Evolutionary conservation across 2,888 invertebrate genomes (phyloP), one percentile per base, ranked within the genome.

Genomic region (Euproctis similis): DNA sequence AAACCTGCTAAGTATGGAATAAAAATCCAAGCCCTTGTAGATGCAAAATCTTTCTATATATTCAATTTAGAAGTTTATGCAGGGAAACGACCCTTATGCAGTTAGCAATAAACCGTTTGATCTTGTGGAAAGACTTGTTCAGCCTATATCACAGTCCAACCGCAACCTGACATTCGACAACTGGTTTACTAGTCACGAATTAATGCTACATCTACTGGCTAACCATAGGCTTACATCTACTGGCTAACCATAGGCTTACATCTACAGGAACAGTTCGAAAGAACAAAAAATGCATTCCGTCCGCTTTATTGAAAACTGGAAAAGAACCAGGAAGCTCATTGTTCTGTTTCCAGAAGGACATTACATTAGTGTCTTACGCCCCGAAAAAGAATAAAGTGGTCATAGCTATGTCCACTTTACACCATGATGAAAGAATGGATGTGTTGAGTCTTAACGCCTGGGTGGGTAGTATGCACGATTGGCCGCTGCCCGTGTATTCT

Each of bases 1-100:
- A 46, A 46, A 9, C 42, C 46, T 0, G 35, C 30, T 8, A 45
- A 43, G 31, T 45, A 46, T 12, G 44, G 41, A 1, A 29, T 44
- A 8, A 52, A 43, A 39, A 43, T 44, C 9, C 14, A 31, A 7
- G 40, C 44, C 2, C 10, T 47, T 2, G 45, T 39, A 1, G 46
- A 47, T 14, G 36, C 46, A 4, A 34, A 25, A 11, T 31, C 17
- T 11, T 41, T 28, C 22, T 51, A 46, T 19, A 24, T 32, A 4
- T 6, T 23, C 1, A 43, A 47, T 13, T 14, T 48, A 7, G 46
- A 48, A 25, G 31, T 46, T 7, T 51, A 48, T 17, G 23, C 37
- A 2, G 50, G 46, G 12, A 38, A 36, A 16, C 46, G 47, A 17
- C 41, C 39, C 42, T 12, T 42, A 11, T 30, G 7, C 5, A 3